phyloP scores from a whole-genome alignment of 2,797 vertebrate genomes.

The Hybognathus amarus region DNA sequence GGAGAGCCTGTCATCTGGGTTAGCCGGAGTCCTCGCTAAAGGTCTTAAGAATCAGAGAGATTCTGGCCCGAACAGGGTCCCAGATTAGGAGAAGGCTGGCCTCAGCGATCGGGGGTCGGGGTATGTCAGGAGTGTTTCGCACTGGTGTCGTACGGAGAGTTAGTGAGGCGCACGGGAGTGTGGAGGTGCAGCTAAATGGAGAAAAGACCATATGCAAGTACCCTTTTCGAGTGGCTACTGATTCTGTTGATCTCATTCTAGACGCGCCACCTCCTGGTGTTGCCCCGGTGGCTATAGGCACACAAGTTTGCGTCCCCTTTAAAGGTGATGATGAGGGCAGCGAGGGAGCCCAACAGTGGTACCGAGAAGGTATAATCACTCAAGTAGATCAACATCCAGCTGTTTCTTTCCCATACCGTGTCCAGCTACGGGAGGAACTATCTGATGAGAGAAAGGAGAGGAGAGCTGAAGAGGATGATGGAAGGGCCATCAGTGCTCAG shows the following conservation, averaged over 20 bases:
- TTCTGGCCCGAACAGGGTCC: conserved; percentile 80
- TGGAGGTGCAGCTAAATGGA: conserved; percentile 86
- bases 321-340: conserved; percentile 68
- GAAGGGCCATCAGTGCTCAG: conserved; percentile 63
- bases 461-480: conserved; percentile 59
- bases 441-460: conserved; percentile 63
- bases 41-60: conserved; percentile 86
- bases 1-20: conserved; percentile 67
- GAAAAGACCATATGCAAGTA: conserved; percentile 78
- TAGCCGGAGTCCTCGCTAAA: conserved; percentile 79
- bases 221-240: conserved; percentile 71
- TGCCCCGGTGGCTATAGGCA: conserved; percentile 78
- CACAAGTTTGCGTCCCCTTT: conserved; percentile 84
- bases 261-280: conserved; percentile 83
- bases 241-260: conserved; percentile 81
- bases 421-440: conserved; percentile 70
- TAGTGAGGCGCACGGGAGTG: conserved; percentile 78
- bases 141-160: conserved; percentile 86
- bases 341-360: conserved; percentile 74
- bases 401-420: conserved; percentile 82
- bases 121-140: conserved; percentile 73
- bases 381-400: conserved; percentile 85
- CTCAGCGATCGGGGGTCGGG: conserved; percentile 62
- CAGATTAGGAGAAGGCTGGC: conserved; percentile 60
- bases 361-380: conserved; percentile 84